Percentiles rank a stretch among this genome's conserved stretches.
These are phyloP conservation scores for Drosophila borborema DNA, from an alignment of 2,888 invertebrate species.

Conservation along the genomic window DNA sequence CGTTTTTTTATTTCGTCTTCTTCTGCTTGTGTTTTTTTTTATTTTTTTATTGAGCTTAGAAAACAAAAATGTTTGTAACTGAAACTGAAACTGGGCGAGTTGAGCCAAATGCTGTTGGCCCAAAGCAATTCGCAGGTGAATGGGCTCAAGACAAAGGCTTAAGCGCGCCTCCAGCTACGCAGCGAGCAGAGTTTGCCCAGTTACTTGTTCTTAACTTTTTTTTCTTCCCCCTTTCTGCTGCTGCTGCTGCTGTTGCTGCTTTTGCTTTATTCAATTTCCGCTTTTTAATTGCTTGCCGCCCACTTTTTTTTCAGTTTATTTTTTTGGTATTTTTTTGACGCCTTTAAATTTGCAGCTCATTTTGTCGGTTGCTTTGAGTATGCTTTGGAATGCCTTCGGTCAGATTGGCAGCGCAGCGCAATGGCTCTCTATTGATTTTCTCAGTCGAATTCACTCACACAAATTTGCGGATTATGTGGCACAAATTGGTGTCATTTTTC, in stretches of 20 bases:
- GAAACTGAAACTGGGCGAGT: constrained; percentile 66
- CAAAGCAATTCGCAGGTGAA: constrained; percentile 48
- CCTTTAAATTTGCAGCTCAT: constrained; percentile 30
- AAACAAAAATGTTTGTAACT: constrained; percentile 55
- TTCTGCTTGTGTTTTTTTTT: neutral
- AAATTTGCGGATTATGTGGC: constrained; percentile 32
- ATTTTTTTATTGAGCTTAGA: neutral
- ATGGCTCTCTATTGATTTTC: constrained; percentile 48
- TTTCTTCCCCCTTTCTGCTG: neutral
- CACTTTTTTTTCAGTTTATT: constrained; percentile 3
- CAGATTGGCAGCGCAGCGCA: neutral
- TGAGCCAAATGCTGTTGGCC: constrained; percentile 19
- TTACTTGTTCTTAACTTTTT: constrained; percentile 19
- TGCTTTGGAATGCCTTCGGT: constrained; percentile 6
- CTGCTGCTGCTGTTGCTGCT: neutral
- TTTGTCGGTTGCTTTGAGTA: constrained; percentile 18
- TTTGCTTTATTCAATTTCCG: constrained; percentile 55
- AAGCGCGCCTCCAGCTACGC: constrained; percentile 44
- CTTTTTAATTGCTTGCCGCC: constrained; percentile 59
- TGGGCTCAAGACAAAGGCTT: constrained; percentile 61
- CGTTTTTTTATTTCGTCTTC: neutral
- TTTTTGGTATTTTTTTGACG: constrained; percentile 23
- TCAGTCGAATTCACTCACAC: constrained; percentile 27
- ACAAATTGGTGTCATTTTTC: constrained; percentile 12
- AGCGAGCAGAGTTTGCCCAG: constrained; percentile 9